These are phyloP conservation scores for Callosobruchus maculatus DNA, from an alignment of 2,888 invertebrate genomes.

Conservation along the genomic window DNA sequence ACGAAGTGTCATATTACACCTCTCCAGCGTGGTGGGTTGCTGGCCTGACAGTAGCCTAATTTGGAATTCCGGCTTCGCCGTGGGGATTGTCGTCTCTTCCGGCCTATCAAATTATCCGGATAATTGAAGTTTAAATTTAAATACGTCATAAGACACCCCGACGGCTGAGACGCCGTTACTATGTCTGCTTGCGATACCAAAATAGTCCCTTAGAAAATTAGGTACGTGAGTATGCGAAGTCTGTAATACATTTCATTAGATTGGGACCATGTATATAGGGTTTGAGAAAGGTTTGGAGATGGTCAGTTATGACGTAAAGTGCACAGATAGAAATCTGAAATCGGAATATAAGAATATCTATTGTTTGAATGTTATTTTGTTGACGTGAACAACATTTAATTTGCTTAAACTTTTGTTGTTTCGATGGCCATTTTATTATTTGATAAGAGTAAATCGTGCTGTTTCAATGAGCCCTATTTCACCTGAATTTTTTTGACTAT, in stretches of 20 bases:
- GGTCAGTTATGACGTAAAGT: too few species aligned
- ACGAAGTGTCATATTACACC: background rate
- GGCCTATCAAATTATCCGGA: background rate
- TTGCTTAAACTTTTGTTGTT: too few species aligned
- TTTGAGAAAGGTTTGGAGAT: too few species aligned
- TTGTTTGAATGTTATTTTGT: too few species aligned
- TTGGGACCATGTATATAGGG: background rate
- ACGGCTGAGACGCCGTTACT: background rate
- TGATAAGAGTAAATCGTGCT: too few species aligned
- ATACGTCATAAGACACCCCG: background rate
- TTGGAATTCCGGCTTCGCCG: background rate
- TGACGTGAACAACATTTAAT: too few species aligned
- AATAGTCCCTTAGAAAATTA: background rate
- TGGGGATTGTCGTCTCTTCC: background rate
- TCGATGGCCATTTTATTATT: too few species aligned
- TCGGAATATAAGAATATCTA: too few species aligned
- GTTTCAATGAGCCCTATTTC: too few species aligned
- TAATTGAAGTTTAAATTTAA: background rate
- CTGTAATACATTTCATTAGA: background rate
- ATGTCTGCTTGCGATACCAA: background rate
- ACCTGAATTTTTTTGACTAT: too few species aligned
- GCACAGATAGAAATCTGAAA: too few species aligned
- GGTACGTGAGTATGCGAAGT: background rate
- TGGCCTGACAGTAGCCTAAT: background rate
- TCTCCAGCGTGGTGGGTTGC: background rate